Evolutionary conservation across 2,888 invertebrate species (phyloP), one percentile per base, ranked within the genome.

Genomic region (Xestoiulus laeticollis): DNA sequence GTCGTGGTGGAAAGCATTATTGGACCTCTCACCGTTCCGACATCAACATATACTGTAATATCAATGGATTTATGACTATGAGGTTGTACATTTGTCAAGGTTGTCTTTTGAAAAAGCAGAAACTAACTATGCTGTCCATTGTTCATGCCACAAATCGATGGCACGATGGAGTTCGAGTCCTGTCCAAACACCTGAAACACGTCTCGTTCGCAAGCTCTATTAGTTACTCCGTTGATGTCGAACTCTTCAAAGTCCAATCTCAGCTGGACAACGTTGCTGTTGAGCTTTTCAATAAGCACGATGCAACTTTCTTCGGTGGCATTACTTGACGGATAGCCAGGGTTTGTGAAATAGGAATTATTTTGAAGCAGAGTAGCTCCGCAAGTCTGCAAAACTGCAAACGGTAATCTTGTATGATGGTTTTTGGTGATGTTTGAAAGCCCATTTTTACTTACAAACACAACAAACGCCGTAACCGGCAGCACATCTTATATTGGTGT

Each of bases 241-340:
- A 97, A 96, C 88, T 96, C 94, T 89, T 95, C 95, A 90, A 97
- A 95, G 91, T 97, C 96, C 90, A 97, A 92, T 91, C 96, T 95
- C 91, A 96, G 94, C 91, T 97, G 97, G 90, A 97, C 97, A 22
- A 97, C 95, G 90, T 96, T 95, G 0, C 95, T 94, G 91, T 95
- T 94, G 2, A 95, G 92, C 91, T 97, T 97, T 86, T 95, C 92
- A 14, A 97, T 93, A 0, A 96, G 96, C 6, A 97, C 94, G 91
- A 97, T 97, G 90, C 97, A 97, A 32, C 96, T 96, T 0, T 96
- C 96, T 0, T 96, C 96, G 0, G 94, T 95, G 90, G 97, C 96
- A 90, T 94, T 96, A 0, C 95, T 94, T 0, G 94, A 93, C 0
- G 97, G 97, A 92, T 96, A 96, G 89, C 96, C 96, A 1, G 94